Evolutionary conservation across 2,797 vertebrate genomes (phyloP).

Genomic region (Labroides dimidiatus): DNA sequence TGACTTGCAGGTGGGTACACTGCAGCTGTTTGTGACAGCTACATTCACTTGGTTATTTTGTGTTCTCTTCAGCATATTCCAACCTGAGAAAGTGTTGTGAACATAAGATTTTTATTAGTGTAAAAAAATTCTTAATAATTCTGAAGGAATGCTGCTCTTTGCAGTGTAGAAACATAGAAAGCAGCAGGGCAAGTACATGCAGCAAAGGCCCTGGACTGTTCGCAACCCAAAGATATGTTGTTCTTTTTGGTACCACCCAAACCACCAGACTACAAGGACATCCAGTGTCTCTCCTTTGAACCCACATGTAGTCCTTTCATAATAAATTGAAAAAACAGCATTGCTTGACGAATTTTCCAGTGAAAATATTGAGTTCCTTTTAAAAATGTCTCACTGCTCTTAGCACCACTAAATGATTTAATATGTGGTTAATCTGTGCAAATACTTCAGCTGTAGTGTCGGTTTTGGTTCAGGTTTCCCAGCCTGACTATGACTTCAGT

Average conservation of each 20-base stretch:
- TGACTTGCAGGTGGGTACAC: too few species aligned
- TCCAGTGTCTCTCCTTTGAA: background rate
- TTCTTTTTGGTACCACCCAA: background rate
- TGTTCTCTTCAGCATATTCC: too few species aligned
- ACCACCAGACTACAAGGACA: background rate
- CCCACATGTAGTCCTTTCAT: background rate
- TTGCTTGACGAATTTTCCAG: constrained; percentile 8
- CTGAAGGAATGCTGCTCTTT: too few species aligned
- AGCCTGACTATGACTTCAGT: constrained; percentile 49
- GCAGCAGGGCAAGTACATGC: background rate
- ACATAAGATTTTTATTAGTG: too few species aligned
- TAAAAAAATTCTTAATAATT: too few species aligned
- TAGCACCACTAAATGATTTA: constrained; percentile 26
- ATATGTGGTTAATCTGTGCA: constrained; percentile 27
- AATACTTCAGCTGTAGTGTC: constrained; percentile 29
- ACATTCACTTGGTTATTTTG: too few species aligned
- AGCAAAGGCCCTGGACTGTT: background rate
- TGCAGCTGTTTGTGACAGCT: too few species aligned
- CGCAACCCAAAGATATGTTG: background rate
- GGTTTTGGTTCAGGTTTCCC: constrained; percentile 50
- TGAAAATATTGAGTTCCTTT: constrained; percentile 16
- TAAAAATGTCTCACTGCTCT: constrained; percentile 24
- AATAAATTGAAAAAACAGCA: constrained; percentile 4
- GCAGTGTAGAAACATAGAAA: background rate
- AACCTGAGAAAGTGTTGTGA: too few species aligned